Conservation (phyloP, 2,113 vertebrate species). For the Lipotes vexillifer region DNA sequence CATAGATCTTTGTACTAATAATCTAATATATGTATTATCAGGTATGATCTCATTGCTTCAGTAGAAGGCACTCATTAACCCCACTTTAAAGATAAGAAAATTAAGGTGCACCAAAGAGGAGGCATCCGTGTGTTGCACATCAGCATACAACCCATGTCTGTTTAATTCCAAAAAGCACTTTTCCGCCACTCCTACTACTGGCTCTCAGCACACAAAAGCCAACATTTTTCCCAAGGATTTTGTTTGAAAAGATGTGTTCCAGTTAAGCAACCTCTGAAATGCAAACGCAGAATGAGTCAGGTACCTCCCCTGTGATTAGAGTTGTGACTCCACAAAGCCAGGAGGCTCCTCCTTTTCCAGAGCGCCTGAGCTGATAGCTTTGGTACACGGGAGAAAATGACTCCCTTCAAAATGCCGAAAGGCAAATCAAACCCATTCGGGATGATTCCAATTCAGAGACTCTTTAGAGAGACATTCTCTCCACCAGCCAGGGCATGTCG, state of each 20-base stretch:
- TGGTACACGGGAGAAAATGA: not conserved
- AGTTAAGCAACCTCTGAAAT: not conserved
- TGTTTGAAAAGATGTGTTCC: not conserved
- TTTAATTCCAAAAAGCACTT: not conserved
- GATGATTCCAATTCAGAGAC: not conserved
- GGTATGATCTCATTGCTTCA: not conserved
- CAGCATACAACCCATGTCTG: accelerated
- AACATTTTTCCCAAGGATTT: not conserved
- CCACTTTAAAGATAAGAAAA: not conserved
- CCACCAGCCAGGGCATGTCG: not conserved
- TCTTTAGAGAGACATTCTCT: not conserved
- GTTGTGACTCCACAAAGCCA: not conserved
- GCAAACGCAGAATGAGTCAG: not conserved
- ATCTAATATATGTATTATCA: not conserved
- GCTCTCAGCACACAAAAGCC: not conserved
- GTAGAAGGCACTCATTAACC: not conserved
- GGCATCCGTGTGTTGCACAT: accelerated
- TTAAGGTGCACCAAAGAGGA: not conserved
- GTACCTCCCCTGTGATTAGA: accelerated
- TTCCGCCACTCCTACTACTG: not conserved
- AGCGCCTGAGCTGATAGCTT: not conserved
- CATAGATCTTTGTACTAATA: not conserved
- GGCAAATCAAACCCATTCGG: not conserved
- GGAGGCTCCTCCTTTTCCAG: not conserved
- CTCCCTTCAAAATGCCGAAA: not conserved